Conservation (phyloP, 2,888 invertebrate species). For the Drosophila sordidula region DNA sequence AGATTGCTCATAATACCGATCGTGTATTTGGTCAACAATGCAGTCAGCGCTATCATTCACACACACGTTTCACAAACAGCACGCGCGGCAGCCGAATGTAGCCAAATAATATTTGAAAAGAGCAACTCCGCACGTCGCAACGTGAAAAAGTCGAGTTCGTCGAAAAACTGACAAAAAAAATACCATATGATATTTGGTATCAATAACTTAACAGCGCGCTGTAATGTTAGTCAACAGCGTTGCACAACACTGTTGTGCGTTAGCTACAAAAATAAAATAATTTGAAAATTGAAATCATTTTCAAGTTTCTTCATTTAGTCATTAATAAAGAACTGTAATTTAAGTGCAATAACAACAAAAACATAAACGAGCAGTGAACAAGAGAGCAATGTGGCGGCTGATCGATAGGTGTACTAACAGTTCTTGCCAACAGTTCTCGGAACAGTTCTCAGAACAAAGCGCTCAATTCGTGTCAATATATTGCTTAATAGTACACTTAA, state of each 20-base stretch:
- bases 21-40: slow-evolving; percentile 83
- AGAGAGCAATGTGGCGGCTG: slow-evolving; percentile 1
- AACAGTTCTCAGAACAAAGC: not conserved
- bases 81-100: slow-evolving; percentile 54
- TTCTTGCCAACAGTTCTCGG: no score
- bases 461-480: no score
- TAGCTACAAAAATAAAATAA: no score
- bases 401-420: not conserved
- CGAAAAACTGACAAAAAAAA: slow-evolving; percentile 28
- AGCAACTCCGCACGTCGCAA: slow-evolving; percentile 44
- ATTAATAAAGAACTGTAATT: not conserved
- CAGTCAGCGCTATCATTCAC: slow-evolving; percentile 85
- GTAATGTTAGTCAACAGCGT: slow-evolving; percentile 10
- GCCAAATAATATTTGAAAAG: slow-evolving; percentile 15
- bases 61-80: slow-evolving; percentile 48
- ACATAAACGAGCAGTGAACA: not conserved
- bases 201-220: slow-evolving; percentile 22
- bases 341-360: not conserved
- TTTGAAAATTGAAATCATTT: no score
- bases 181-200: slow-evolving; percentile 31
- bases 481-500: not conserved
- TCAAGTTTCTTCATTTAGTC: no score
- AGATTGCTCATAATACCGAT: slow-evolving; percentile 84
- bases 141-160: slow-evolving; percentile 35
- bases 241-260: no score